These are phyloP conservation scores for Diplolepis rosae DNA, from an alignment of 2,888 invertebrate genomes.

Conservation along the genomic window DNA sequence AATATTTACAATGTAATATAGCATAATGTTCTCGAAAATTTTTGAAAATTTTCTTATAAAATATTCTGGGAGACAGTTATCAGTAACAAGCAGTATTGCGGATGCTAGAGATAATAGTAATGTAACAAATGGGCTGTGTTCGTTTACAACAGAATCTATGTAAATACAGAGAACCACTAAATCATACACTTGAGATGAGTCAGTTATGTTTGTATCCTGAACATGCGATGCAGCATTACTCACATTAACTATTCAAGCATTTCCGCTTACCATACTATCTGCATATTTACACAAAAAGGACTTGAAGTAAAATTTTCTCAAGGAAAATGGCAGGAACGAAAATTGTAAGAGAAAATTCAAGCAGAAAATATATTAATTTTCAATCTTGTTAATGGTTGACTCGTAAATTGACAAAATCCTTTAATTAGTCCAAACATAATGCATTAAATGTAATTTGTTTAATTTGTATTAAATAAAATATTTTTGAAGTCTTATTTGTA, in stretches of 20 bases:
- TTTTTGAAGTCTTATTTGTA: too few relatives aligned
- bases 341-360: neutral
- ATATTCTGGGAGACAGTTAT: too few relatives aligned
- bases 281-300: neutral
- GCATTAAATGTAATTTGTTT: too few relatives aligned
- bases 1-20: too few relatives aligned
- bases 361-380: neutral
- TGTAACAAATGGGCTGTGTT: neutral
- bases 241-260: slow-evolving; percentile 21
- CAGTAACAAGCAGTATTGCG: too few relatives aligned
- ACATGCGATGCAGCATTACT: slow-evolving; percentile 5
- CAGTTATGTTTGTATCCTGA: slow-evolving; percentile 9
- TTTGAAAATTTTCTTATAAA: too few relatives aligned
- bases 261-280: slow-evolving; percentile 13
- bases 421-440: too few relatives aligned
- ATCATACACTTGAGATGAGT: slow-evolving; percentile 15
- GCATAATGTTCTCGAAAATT: too few relatives aligned
- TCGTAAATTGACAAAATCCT: neutral
- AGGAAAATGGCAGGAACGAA: neutral
- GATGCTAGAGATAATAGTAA: neutral
- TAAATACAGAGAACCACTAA: neutral
- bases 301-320: neutral
- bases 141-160: neutral
- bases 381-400: too few relatives aligned
- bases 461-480: too few relatives aligned